Evolutionary conservation across 2,888 invertebrate species (phyloP), one percentile per base, ranked within the genome.

Genomic region (Asteroscopus sphinx): DNA sequence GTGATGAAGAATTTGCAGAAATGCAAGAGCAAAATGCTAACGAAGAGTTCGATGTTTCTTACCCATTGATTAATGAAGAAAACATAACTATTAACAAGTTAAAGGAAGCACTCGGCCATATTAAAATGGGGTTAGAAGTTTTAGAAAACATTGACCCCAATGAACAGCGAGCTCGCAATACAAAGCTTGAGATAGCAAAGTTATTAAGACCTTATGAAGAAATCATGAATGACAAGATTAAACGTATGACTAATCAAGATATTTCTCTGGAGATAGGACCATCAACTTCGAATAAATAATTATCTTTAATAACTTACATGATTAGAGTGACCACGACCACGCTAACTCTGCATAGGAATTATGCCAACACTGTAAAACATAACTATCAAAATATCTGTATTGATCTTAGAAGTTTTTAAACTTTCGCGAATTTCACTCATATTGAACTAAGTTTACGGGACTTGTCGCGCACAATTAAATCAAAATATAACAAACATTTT

Each of bases 81-180:
- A 28, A 11, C 11, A 30, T 28, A 28, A 26, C 15, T 12, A 25
- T 21, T 7, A 28, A 15, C 13, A 41, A 28, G 5, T 15, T 41
- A 16, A 28, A 13, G 15, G 15, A 28, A 16, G 41, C 41, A 9
- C 41, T 41, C 26, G 15, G 15, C 6, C 11, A 15, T 13, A 41
- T 41, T 16, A 28, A 41, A 15, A 28, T 11, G 2, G 41, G 41
- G 2, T 41, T 41, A 41, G 4, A 26, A 13, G 28, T 28, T 30
- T 41, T 41, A 6, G 15, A 28, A 26, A 15, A 28, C 3, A 28
- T 41, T 16, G 41, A 41, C 26, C 16, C 28, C 1, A 41, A 41
- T 28, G 41, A 28, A 41, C 32, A 32, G 32, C 32, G 41, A 4
- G 41, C 41, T 9, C 26, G 28, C 8, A 9, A 11, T 28, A 16